A percentile compares a stretch with the other conserved stretches of the same genome.
Conservation (phyloP, 2,113 vertebrate species). For the Tachysurus vachellii region DNA sequence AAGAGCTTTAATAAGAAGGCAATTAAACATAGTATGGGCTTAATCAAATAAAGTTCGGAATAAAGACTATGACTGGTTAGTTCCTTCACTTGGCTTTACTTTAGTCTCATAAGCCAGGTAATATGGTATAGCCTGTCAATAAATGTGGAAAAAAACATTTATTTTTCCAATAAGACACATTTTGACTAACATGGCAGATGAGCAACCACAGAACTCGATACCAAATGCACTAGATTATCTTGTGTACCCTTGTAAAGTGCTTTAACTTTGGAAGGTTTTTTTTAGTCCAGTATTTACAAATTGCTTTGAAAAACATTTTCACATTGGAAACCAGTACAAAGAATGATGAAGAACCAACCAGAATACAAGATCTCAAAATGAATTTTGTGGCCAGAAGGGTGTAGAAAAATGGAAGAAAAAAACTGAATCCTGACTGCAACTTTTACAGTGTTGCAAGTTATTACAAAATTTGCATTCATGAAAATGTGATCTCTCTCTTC, state of each 20-base stretch:
- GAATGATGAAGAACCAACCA: background rate
- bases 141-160: background rate
- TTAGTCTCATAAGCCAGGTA: background rate
- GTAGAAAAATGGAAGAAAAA: background rate
- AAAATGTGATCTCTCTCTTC: background rate
- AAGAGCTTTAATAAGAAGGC: constrained; percentile 23
- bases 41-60: background rate
- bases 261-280: background rate
- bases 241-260: background rate
- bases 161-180: background rate
- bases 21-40: constrained; percentile 16
- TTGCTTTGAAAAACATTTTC: background rate
- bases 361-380: background rate
- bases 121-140: too few species aligned
- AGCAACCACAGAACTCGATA: background rate
- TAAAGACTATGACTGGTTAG: constrained; percentile 5
- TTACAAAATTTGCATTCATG: constrained; percentile 26
- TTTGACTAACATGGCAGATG: background rate
- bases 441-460: background rate
- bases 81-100: background rate
- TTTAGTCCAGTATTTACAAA: background rate
- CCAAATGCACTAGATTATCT: background rate
- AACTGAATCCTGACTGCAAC: background rate
- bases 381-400: background rate
- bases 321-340: background rate